Evolutionary conservation across 2,888 invertebrate genomes (phyloP).

Genomic region (Spisula subtruncata): DNA sequence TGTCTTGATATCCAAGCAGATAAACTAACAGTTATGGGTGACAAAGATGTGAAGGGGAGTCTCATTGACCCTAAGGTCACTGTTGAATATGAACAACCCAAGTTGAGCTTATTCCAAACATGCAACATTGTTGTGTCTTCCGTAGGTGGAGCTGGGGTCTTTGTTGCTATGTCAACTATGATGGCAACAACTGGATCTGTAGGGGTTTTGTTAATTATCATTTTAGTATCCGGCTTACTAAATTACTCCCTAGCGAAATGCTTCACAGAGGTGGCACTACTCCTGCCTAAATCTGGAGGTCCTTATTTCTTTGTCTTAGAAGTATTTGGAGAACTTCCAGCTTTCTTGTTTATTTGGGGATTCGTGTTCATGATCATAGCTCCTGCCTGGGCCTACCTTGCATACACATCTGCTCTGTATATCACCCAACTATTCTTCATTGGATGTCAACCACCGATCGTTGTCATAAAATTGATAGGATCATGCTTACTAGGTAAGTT

Average conservation of each 20-base stretch:
- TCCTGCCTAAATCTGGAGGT: constrained; percentile 76
- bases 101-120: constrained; percentile 61
- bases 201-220: constrained; percentile 73
- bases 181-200: constrained; percentile 73
- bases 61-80: background rate
- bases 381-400: constrained; percentile 74
- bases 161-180: constrained; percentile 76
- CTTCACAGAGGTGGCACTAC: constrained; percentile 73
- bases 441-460: constrained; percentile 70
- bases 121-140: constrained; percentile 70
- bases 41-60: background rate
- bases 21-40: background rate
- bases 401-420: constrained; percentile 75
- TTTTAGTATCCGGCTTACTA: constrained; percentile 73
- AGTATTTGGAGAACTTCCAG: constrained; percentile 74
- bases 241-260: constrained; percentile 74
- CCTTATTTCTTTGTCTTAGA: constrained; percentile 75
- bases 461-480: constrained; percentile 72
- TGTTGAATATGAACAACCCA: constrained; percentile 24
- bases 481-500: constrained; percentile 74
- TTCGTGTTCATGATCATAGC: constrained; percentile 73
- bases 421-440: constrained; percentile 72
- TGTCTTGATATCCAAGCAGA: background rate
- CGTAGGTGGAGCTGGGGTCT: constrained; percentile 74
- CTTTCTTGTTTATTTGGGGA: constrained; percentile 78